These are phyloP conservation scores for Melipona quadrifasciata DNA, from an alignment of 1,140 invertebrate genomes.

Conservation along the genomic window DNA sequence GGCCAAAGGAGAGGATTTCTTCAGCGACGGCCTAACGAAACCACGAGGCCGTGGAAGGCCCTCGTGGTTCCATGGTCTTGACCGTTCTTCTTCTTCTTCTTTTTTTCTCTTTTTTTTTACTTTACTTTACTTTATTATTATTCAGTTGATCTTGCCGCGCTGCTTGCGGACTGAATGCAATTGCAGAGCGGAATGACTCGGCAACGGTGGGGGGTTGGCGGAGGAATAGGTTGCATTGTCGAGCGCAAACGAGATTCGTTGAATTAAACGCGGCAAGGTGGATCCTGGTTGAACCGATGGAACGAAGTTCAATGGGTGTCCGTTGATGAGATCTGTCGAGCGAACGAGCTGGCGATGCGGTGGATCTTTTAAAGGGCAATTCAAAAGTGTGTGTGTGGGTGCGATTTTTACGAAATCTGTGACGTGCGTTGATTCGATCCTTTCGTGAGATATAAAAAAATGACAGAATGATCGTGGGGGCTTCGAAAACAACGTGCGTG, in stretches of 20 bases:
- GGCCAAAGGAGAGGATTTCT: slow-evolving; percentile 12
- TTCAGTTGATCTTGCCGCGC: slow-evolving; percentile 4
- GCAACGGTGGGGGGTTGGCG: not conserved
- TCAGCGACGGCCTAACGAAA: not conserved
- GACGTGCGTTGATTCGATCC: too few relatives aligned
- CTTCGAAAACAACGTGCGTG: too few relatives aligned
- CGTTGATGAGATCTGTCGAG: not conserved
- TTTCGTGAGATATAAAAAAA: too few relatives aligned
- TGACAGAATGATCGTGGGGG: too few relatives aligned
- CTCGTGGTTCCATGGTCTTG: too few relatives aligned
- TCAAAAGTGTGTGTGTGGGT: too few relatives aligned
- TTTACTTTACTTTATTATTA: slow-evolving; percentile 26
- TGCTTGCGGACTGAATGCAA: not conserved
- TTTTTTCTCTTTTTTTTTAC: too few relatives aligned
- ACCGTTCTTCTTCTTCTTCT: slow-evolving; percentile 6
- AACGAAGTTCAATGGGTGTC: not conserved
- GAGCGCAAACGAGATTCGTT: not conserved
- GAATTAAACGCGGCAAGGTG: not conserved
- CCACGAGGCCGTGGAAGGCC: not conserved
- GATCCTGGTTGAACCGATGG: not conserved
- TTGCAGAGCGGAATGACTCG: too few relatives aligned
- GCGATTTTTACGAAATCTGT: too few relatives aligned
- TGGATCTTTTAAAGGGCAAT: too few relatives aligned
- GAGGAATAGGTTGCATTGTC: not conserved
- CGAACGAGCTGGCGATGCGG: too few relatives aligned